A percentile compares a stretch with the other conserved stretches of the same genome.
Evolutionary conservation across 2,888 invertebrate genomes (phyloP).

Genomic region (Parelbella ahira): DNA sequence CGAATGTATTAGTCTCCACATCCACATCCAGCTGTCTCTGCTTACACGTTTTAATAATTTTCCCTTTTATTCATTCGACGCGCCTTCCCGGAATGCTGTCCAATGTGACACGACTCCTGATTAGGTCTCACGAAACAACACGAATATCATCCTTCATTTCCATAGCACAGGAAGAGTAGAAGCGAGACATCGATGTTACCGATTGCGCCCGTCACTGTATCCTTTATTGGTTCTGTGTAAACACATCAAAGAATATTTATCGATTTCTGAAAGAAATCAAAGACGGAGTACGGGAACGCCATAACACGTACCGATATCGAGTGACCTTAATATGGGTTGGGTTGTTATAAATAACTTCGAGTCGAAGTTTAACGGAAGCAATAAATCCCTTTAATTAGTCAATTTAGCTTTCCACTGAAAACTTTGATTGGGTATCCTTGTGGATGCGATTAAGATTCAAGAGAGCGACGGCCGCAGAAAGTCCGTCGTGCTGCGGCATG

Average conservation of each 20-base stretch:
- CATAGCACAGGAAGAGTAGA: slow-evolving; percentile 31
- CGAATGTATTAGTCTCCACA: slow-evolving; percentile 61
- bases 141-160: slow-evolving; percentile 37
- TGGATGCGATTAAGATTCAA: slow-evolving; percentile 47
- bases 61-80: slow-evolving; percentile 58
- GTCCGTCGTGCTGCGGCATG: slow-evolving; percentile 4
- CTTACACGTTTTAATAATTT: slow-evolving; percentile 62
- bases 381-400: slow-evolving; percentile 75
- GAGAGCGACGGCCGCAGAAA: slow-evolving; percentile 26
- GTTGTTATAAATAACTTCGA: slow-evolving; percentile 55
- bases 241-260: slow-evolving; percentile 54
- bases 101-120: slow-evolving; percentile 59
- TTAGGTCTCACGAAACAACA: slow-evolving; percentile 52
- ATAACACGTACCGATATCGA: slow-evolving; percentile 54
- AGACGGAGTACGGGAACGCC: slow-evolving; percentile 41
- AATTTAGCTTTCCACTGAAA: slow-evolving; percentile 62
- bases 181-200: slow-evolving; percentile 21
- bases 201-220: slow-evolving; percentile 40
- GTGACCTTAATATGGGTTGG: slow-evolving; percentile 38
- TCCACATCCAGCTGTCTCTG: slow-evolving; percentile 41
- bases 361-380: slow-evolving; percentile 60
- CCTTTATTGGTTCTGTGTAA: slow-evolving; percentile 40
- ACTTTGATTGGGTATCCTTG: slow-evolving; percentile 61
- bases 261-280: slow-evolving; percentile 51
- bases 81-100: slow-evolving; percentile 54